Evolutionary conservation across 2,888 invertebrate species (phyloP).

Genomic region (Priocnemis perturbator): DNA sequence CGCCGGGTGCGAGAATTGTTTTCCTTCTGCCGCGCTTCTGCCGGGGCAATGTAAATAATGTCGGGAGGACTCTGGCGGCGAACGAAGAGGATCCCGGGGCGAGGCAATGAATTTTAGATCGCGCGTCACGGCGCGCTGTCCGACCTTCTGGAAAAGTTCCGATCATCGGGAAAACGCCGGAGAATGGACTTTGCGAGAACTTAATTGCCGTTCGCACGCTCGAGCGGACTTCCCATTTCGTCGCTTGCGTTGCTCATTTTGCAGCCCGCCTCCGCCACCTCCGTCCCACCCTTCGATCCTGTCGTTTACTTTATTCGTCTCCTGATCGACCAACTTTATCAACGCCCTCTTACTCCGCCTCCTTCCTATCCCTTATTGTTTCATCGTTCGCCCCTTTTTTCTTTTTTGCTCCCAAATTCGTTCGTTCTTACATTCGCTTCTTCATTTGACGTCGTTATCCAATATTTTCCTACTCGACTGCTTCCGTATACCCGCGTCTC

Average conservation of each 20-base stretch:
- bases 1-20: background rate
- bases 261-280: background rate
- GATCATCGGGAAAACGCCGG: background rate
- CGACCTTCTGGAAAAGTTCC: conserved; percentile 5
- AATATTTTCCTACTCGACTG: too few relatives aligned
- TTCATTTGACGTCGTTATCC: too few relatives aligned
- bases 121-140: background rate
- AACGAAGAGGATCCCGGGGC: background rate
- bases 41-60: conserved; percentile 14
- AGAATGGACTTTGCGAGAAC: conserved; percentile 8
- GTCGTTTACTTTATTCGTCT: too few relatives aligned
- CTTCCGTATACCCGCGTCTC: too few relatives aligned
- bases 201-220: conserved; percentile 10
- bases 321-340: too few relatives aligned
- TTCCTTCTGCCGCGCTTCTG: conserved; percentile 1
- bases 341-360: too few relatives aligned
- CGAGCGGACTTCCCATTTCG: conserved; percentile 9
- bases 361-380: too few relatives aligned
- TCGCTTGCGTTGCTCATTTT: conserved; percentile 1
- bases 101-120: conserved; percentile 5
- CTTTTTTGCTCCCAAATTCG: too few relatives aligned
- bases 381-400: too few relatives aligned
- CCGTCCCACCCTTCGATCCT: too few relatives aligned
- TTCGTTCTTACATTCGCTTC: too few relatives aligned
- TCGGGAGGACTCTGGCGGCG: background rate